phyloP scores from a whole-genome alignment of 2,113 vertebrate genomes.

The Ptilorrhoa leucosticta region DNA sequence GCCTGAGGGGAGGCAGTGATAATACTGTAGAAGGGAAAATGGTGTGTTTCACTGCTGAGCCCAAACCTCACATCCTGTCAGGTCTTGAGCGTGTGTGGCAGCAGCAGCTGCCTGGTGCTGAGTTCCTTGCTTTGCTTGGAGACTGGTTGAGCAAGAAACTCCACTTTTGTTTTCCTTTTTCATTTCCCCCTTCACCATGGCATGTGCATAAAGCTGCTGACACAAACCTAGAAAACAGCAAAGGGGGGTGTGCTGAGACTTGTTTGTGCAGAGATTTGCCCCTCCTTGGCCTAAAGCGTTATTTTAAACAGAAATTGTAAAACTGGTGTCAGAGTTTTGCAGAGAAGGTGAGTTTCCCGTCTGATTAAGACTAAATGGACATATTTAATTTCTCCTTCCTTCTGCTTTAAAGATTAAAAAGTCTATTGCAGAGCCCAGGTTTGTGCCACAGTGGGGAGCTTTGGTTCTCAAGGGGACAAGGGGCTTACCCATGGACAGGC shows the following conservation, averaged over 20 bases:
- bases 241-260: background rate
- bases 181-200: background rate
- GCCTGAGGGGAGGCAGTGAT: background rate
- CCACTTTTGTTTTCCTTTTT: background rate
- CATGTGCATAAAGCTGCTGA: background rate
- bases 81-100: background rate
- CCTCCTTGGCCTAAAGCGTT: background rate
- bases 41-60: background rate
- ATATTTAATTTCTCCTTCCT: background rate
- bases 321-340: background rate
- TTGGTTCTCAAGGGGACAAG: background rate
- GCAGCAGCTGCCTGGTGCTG: background rate
- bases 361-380: background rate
- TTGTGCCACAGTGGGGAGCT: background rate
- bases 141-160: background rate
- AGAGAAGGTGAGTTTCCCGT: background rate
- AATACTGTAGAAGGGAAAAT: background rate
- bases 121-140: background rate
- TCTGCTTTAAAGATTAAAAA: background rate
- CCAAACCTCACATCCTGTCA: rapidly evolving
- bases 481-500: rapidly evolving
- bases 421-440: background rate
- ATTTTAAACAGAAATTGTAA: background rate
- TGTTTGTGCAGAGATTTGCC: background rate
- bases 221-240: background rate